A percentile compares a stretch with the other conserved stretches of the same genome.
Conservation (phyloP, 2,797 vertebrate species). For the Pelobates cultripes region DNA sequence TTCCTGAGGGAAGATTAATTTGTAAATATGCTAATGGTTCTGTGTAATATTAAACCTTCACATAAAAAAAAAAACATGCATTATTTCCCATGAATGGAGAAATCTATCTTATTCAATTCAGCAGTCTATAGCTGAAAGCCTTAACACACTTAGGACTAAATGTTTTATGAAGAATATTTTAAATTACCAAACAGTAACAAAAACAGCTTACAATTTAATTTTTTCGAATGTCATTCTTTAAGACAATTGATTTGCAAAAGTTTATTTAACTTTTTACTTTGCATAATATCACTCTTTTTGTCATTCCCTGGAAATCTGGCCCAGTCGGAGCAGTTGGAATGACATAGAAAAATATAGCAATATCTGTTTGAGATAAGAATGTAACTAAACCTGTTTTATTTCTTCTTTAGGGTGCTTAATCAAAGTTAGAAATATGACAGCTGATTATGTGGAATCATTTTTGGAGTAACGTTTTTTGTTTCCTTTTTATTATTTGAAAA, state of each 20-base stretch:
- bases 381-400: no score
- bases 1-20: slow-evolving; percentile 80
- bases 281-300: neutral
- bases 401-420: neutral
- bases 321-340: neutral
- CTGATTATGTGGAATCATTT: no score
- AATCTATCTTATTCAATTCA: slow-evolving; percentile 76
- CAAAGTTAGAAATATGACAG: neutral
- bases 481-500: no score
- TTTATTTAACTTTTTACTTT: slow-evolving; percentile 50
- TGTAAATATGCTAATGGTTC: slow-evolving; percentile 82
- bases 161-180: slow-evolving; percentile 58
- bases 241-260: slow-evolving; percentile 12
- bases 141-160: slow-evolving; percentile 64
- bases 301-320: neutral
- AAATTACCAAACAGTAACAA: slow-evolving; percentile 58
- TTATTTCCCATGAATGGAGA: slow-evolving; percentile 76
- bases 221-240: slow-evolving; percentile 35
- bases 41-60: slow-evolving; percentile 77
- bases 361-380: neutral
- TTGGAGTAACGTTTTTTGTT: no score
- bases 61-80: slow-evolving; percentile 71
- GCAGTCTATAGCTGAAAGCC: slow-evolving; percentile 70
- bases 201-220: slow-evolving; percentile 37
- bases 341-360: slow-evolving; percentile 6